A percentile compares a stretch with the other conserved stretches of the same genome.
These are phyloP conservation scores for Probaryconus sp. DNA, from an alignment of 1,140 invertebrate species.

Conservation along the genomic window DNA sequence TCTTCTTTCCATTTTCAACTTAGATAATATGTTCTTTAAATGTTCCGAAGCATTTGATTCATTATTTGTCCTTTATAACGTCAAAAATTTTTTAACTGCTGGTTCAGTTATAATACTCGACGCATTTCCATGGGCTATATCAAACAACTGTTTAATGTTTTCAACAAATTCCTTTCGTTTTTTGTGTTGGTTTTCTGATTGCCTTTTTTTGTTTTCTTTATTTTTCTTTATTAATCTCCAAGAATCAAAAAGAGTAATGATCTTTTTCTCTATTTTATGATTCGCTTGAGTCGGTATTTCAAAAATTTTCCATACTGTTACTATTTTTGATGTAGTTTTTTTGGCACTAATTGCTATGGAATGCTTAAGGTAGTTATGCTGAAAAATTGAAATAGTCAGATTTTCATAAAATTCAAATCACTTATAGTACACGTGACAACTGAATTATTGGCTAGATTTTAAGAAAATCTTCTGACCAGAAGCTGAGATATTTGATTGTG, in stretches of 20 bases:
- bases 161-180: neutral
- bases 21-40: too few relatives aligned
- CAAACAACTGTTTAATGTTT: neutral
- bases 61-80: too few relatives aligned
- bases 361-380: too few relatives aligned
- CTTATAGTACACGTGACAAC: too few relatives aligned
- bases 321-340: neutral
- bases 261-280: neutral
- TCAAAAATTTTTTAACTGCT: too few relatives aligned
- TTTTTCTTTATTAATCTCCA: slow-evolving; percentile 5
- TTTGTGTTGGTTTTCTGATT: neutral
- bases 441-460: too few relatives aligned
- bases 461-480: too few relatives aligned
- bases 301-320: neutral
- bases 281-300: neutral
- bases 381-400: too few relatives aligned
- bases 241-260: neutral
- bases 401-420: too few relatives aligned
- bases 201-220: slow-evolving; percentile 3
- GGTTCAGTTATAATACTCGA: too few relatives aligned
- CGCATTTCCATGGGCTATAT: neutral
- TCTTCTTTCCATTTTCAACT: neutral
- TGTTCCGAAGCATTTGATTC: too few relatives aligned
- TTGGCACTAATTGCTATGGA: slow-evolving; percentile 5
- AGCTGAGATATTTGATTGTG: too few relatives aligned